Percentiles rank a stretch among this genome's conserved stretches.
Conservation (phyloP, 1,140 invertebrate species). For the Drosophila repleta region DNA sequence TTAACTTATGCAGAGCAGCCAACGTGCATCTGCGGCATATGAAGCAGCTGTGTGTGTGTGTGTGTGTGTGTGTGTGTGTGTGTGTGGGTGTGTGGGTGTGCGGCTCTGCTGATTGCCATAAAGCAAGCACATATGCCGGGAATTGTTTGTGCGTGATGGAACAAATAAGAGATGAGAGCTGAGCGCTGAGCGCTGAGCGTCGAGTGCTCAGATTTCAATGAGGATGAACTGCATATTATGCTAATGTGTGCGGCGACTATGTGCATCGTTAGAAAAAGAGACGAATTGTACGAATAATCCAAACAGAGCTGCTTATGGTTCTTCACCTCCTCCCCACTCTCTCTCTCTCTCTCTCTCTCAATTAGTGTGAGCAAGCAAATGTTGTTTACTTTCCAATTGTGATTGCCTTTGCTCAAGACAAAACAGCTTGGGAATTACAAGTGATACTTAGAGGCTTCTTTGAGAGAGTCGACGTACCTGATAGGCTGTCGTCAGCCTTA, state of each 20-base stretch:
- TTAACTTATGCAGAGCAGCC: constrained; percentile 21
- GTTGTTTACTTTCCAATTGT: no score
- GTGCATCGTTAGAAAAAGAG: not conserved
- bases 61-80: not conserved
- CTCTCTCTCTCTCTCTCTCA: no score
- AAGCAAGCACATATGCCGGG: constrained; percentile 62
- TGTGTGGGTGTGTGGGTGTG: constrained; percentile 1
- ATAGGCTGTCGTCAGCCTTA: no score
- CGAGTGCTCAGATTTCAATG: constrained; percentile 10
- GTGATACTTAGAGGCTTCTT: no score
- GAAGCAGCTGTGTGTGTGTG: not conserved
- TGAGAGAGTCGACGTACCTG: no score
- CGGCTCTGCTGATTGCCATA: constrained; percentile 61
- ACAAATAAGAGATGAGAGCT: constrained; percentile 26
- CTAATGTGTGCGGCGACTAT: not conserved
- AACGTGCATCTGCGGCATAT: constrained; percentile 1
- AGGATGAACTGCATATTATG: constrained; percentile 4
- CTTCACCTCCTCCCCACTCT: no score
- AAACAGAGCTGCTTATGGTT: no score
- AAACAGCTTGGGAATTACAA: no score
- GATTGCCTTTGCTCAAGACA: no score
- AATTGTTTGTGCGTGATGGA: constrained; percentile 49
- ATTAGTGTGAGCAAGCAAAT: no score
- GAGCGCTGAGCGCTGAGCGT: constrained; percentile 10
- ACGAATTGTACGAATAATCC: no score